phyloP scores from a whole-genome alignment of 1,140 invertebrate species.

The Marisa cornuarietis region DNA sequence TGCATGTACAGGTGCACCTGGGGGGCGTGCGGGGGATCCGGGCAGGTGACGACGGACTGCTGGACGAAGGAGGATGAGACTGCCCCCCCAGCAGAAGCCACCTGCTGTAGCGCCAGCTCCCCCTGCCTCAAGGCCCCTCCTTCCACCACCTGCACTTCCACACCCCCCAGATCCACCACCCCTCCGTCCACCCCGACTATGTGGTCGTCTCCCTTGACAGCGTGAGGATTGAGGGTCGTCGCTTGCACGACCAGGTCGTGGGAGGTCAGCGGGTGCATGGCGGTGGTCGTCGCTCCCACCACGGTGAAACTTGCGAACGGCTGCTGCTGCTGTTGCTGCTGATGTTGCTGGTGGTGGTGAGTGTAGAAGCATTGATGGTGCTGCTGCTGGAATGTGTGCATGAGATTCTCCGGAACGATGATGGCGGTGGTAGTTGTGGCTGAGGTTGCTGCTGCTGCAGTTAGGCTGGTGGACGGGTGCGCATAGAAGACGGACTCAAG shows the following conservation, averaged over 20 bases:
- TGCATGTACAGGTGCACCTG: slow-evolving; percentile 31
- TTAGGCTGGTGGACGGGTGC: neutral
- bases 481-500: slow-evolving; percentile 17
- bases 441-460: neutral
- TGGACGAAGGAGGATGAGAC: slow-evolving; percentile 1
- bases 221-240: slow-evolving; percentile 6
- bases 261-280: slow-evolving; percentile 15
- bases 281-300: slow-evolving; percentile 6
- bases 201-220: slow-evolving; percentile 6
- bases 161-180: slow-evolving; percentile 19
- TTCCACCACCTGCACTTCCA: slow-evolving; percentile 15
- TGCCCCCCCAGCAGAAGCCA: neutral
- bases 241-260: slow-evolving; percentile 12
- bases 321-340: neutral
- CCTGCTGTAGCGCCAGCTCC: slow-evolving; percentile 12
- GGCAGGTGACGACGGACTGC: neutral
- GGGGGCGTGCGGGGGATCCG: neutral
- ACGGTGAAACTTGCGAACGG: slow-evolving; percentile 16
- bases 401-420: slow-evolving; percentile 14
- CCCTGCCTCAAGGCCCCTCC: slow-evolving; percentile 7
- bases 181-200: neutral
- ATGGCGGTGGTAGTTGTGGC: slow-evolving; percentile 12
- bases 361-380: neutral
- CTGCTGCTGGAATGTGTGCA: slow-evolving; percentile 1
- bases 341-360: slow-evolving; percentile 10